phyloP scores from a whole-genome alignment of 2,797 vertebrate species.

The Malacoraja senta region DNA sequence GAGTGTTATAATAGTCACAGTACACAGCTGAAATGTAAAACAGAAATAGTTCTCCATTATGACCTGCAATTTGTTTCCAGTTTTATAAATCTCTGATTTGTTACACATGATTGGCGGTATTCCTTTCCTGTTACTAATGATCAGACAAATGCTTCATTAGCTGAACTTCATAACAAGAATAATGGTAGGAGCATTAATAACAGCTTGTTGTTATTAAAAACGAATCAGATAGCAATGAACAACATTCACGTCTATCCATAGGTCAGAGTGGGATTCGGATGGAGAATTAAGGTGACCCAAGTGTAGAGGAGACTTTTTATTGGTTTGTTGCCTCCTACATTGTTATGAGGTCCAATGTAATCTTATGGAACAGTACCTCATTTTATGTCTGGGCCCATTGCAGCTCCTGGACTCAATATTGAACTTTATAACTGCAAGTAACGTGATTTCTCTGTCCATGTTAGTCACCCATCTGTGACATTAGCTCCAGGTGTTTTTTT shows the following conservation, averaged over 20 bases:
- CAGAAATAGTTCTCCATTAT: not conserved
- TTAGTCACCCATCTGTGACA: too few species aligned
- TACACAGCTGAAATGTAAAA: constrained; percentile 69
- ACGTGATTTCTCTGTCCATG: too few species aligned
- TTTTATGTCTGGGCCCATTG: too few species aligned
- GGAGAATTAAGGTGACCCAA: too few species aligned
- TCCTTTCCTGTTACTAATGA: not conserved
- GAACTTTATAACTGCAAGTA: too few species aligned
- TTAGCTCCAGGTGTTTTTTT: too few species aligned
- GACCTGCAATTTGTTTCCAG: not conserved
- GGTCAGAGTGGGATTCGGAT: too few species aligned
- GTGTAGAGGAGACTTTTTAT: too few species aligned
- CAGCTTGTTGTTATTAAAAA: not conserved
- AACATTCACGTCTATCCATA: not conserved
- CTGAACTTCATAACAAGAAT: not conserved
- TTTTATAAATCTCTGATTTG: not conserved
- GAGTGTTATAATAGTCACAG: constrained; percentile 83
- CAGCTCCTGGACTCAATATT: too few species aligned
- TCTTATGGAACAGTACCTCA: too few species aligned
- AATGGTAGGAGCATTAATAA: not conserved
- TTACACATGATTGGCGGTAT: not conserved
- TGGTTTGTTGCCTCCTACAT: too few species aligned
- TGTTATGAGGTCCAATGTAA: too few species aligned
- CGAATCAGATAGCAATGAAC: not conserved
- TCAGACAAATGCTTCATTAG: not conserved